Percentiles rank a stretch among this genome's conserved stretches.
Evolutionary conservation across 2,113 vertebrate species (phyloP).

Genomic region (Tragulus kanchil): DNA sequence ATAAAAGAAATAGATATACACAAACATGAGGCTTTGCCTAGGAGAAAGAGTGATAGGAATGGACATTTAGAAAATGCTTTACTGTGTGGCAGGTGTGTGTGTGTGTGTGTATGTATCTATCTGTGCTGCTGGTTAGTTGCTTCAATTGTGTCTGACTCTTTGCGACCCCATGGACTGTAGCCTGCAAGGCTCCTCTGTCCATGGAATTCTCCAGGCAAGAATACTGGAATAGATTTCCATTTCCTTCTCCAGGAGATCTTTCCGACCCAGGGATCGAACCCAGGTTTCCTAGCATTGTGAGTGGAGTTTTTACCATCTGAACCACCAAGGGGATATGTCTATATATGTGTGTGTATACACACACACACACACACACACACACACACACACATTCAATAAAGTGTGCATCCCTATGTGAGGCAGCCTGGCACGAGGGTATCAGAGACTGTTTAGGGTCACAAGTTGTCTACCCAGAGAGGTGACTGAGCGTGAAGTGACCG

Average conservation of each 20-base stretch:
- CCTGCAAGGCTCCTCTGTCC: not conserved
- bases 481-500: not conserved
- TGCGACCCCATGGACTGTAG: not conserved
- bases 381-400: not conserved
- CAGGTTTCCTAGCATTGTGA: not conserved
- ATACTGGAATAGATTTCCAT: not conserved
- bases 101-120: not conserved
- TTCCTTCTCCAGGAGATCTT: not conserved
- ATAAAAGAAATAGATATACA: not conserved
- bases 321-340: not conserved
- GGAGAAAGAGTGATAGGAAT: not conserved
- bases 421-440: not conserved
- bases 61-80: not conserved
- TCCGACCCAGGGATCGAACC: not conserved
- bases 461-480: not conserved
- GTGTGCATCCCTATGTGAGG: not conserved
- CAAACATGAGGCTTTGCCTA: not conserved
- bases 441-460: not conserved
- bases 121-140: not conserved
- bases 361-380: fast-evolving
- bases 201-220: not conserved
- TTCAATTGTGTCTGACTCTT: not conserved
- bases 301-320: not conserved
- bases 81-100: not conserved
- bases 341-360: not conserved